Evolutionary conservation across 2,888 invertebrate genomes (phyloP), one percentile per base, ranked within the genome.

Genomic region (Imbricaverruca yamaguchii): DNA sequence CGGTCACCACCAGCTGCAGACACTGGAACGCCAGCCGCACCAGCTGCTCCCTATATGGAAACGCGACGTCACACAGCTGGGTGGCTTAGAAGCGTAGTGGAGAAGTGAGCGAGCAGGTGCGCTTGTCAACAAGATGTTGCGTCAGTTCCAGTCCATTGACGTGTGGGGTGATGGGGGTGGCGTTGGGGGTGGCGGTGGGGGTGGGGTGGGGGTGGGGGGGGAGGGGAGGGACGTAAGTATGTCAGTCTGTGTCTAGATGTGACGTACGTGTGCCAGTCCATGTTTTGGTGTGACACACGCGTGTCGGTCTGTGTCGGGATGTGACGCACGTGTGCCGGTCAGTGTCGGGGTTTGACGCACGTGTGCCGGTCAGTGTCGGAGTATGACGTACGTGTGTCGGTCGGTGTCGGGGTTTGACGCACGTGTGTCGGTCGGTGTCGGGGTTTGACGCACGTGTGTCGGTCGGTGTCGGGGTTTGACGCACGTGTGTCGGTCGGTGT

Each of bases 11-110:
- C 84, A 97, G 90, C 87, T 98, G 97, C 80, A 97, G 91, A 88
- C 97, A 97, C 87, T 97, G 97, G 89, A 98, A 98, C 81, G 97
- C 97, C 82, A 95, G 93, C 65, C 97, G 91, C 85, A 98, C 94
- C 84, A 98, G 89, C 86, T 93, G 93, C 88, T 98, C 97, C 82
- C 94, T 94, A 86, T 39, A 39, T 39, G 39, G 39, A 39, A 39
- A 39, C 39, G 39, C 39, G 39, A 39, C 39, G 39, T 39, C 39
- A 39, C 39, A 39, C 39, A 39, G 39, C 39, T 39, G 39, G 4
- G 39, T 39, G 39, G 39, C 39, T 39, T 39, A 39, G 39, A 3
- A 39, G 39, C 39, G 39, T 39, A 4, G 39, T 39, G 39, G 39
- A 39, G 39, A 39, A 39, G 39, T 39, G 39, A 39, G 39, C 39